Evolutionary conservation across 1,140 invertebrate species (phyloP).

Genomic region (Bombus picipes): DNA sequence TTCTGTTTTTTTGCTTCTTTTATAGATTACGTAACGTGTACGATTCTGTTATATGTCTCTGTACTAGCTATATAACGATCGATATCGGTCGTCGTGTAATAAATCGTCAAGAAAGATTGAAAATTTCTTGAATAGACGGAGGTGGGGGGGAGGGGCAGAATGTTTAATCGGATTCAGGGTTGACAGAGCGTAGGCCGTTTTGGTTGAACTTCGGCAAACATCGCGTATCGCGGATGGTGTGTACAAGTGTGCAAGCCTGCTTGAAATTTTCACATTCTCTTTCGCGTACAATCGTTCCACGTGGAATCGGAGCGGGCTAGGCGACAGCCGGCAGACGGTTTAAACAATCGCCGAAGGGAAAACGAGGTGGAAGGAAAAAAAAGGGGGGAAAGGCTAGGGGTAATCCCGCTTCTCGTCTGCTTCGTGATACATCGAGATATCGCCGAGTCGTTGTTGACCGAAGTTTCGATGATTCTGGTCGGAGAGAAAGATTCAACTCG

Average conservation of each 20-base stretch:
- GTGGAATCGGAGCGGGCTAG: constrained; percentile 57
- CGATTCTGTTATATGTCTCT: background rate
- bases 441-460: constrained; percentile 74
- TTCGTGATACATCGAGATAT: constrained; percentile 71
- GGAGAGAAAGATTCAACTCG: constrained; percentile 65
- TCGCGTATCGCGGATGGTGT: constrained; percentile 60
- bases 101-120: constrained; percentile 46
- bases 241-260: constrained; percentile 63
- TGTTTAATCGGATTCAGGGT: constrained; percentile 62
- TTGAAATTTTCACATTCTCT: constrained; percentile 70
- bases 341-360: constrained; percentile 69
- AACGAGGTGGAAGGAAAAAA: constrained; percentile 63
- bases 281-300: constrained; percentile 59
- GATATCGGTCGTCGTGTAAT: background rate
- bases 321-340: constrained; percentile 59
- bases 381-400: constrained; percentile 41
- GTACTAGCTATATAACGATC: background rate
- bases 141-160: background rate
- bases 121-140: constrained; percentile 44
- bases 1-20: background rate
- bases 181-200: constrained; percentile 61
- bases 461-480: constrained; percentile 71
- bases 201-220: constrained; percentile 63
- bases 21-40: background rate
- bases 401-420: constrained; percentile 62